Conservation (phyloP, 2,797 vertebrate genomes). For the Acanthurus lineatus region DNA sequence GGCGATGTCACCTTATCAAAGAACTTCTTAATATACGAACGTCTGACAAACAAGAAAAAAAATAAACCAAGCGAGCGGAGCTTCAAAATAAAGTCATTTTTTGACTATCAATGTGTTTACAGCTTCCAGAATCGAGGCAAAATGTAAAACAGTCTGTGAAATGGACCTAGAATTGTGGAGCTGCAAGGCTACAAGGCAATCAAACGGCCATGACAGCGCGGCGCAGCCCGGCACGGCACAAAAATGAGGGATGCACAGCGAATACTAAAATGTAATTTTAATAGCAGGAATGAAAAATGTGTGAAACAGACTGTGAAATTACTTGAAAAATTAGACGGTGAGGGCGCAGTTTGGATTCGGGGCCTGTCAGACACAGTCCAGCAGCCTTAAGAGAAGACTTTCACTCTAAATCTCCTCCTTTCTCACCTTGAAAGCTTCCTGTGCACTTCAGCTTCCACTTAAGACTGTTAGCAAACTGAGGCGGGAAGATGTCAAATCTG, state of each 20-base stretch:
- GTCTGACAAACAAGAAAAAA: not conserved
- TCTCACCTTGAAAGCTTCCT: not conserved
- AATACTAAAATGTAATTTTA: conserved; percentile 55
- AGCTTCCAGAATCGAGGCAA: conserved; percentile 31
- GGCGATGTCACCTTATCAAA: not conserved
- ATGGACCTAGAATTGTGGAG: conserved; percentile 37
- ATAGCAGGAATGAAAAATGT: conserved; percentile 56
- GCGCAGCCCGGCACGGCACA: no score
- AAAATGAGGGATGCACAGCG: conserved; percentile 37
- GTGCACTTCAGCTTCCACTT: conserved; percentile 17
- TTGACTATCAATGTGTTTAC: conserved; percentile 54
- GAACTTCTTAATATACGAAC: conserved; percentile 23
- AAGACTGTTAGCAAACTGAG: not conserved
- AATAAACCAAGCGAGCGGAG: conserved; percentile 12
- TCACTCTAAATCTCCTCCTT: not conserved
- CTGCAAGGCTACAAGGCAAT: conserved; percentile 57
- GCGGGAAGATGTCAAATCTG: not conserved
- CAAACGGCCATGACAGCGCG: conserved; percentile 38
- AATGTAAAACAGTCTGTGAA: conserved; percentile 60
- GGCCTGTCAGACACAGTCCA: conserved; percentile 51
- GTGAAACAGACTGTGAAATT: conserved; percentile 75
- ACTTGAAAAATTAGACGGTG: conserved; percentile 61
- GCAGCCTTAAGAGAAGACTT: conserved; percentile 8
- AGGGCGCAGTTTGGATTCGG: conserved; percentile 36
- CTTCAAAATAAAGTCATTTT: conserved; percentile 43